Evolutionary conservation across 2,888 invertebrate species (phyloP).

Genomic region (Nemurella pictetii): DNA sequence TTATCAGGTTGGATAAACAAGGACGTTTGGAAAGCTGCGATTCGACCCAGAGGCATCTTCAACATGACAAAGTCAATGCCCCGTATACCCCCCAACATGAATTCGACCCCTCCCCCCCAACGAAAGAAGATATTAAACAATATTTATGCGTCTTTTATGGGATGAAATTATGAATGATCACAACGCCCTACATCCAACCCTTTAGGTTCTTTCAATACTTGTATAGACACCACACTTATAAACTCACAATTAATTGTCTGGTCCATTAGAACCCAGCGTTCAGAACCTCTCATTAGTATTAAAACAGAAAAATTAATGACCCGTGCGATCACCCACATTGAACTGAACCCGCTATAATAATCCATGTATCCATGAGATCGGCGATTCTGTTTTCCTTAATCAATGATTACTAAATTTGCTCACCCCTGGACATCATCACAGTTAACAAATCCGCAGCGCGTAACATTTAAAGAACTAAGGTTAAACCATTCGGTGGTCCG

Average conservation of each 20-base stretch:
- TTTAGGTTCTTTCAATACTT: background rate
- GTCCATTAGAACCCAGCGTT: too few species aligned
- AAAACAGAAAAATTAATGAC: background rate
- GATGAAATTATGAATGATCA: background rate
- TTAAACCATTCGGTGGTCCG: background rate
- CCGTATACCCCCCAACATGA: background rate
- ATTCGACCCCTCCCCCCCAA: background rate
- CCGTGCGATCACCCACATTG: background rate
- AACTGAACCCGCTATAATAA: too few species aligned
- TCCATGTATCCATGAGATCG: too few species aligned
- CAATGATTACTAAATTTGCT: background rate
- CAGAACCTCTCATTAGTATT: background rate
- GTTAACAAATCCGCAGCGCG: background rate
- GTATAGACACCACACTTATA: background rate
- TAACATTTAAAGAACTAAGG: background rate
- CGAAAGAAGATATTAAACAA: background rate
- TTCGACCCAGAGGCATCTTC: too few species aligned
- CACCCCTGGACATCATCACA: background rate
- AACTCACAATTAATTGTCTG: background rate
- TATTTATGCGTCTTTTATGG: background rate
- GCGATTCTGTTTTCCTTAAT: too few species aligned
- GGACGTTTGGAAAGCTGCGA: too few species aligned
- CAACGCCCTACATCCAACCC: background rate
- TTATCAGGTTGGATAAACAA: too few species aligned
- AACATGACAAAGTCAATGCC: background rate